Conservation (phyloP, 2,888 invertebrate genomes). For the Lithodes maja region DNA sequence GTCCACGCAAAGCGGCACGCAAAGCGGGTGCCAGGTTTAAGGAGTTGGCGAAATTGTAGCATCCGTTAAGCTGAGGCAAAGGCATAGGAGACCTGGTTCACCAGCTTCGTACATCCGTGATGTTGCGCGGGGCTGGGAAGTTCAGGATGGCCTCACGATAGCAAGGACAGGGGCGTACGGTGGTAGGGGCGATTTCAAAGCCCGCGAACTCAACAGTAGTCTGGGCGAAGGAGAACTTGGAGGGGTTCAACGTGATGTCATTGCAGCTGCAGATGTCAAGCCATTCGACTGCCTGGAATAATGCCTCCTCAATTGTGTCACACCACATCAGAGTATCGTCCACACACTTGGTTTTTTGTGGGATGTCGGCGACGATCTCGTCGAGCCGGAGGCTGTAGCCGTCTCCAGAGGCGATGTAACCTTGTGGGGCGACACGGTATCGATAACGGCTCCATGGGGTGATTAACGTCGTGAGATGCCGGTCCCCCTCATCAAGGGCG, state of each 20-base stretch:
- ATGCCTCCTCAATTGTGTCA: conserved; percentile 18
- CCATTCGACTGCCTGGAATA: conserved; percentile 28
- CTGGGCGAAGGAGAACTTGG: conserved; percentile 26
- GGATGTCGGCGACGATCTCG: conserved; percentile 16
- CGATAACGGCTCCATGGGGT: conserved; percentile 30
- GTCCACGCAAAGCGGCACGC: conserved; percentile 8
- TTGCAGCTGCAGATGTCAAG: conserved; percentile 13
- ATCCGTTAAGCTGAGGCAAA: conserved; percentile 27
- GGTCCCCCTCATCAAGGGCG: background rate
- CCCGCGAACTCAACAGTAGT: conserved; percentile 15
- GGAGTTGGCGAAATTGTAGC: conserved; percentile 11
- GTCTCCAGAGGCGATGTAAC: conserved; percentile 16
- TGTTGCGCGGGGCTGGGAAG: conserved; percentile 35
- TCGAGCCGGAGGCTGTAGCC: conserved; percentile 20
- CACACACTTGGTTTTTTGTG: conserved; percentile 37
- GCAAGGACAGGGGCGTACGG: background rate
- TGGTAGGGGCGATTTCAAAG: conserved; percentile 14
- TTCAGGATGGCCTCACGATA: conserved; percentile 20
- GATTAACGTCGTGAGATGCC: conserved; percentile 16
- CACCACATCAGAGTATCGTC: conserved; percentile 37
- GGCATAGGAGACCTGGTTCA: conserved; percentile 32
- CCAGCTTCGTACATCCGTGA: conserved; percentile 43
- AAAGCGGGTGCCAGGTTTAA: conserved; percentile 20
- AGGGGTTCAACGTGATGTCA: conserved; percentile 34
- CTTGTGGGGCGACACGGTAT: conserved; percentile 34